Evolutionary conservation across 2,888 invertebrate genomes (phyloP).

Genomic region (Bursaphelenchus okinawaensis): DNA sequence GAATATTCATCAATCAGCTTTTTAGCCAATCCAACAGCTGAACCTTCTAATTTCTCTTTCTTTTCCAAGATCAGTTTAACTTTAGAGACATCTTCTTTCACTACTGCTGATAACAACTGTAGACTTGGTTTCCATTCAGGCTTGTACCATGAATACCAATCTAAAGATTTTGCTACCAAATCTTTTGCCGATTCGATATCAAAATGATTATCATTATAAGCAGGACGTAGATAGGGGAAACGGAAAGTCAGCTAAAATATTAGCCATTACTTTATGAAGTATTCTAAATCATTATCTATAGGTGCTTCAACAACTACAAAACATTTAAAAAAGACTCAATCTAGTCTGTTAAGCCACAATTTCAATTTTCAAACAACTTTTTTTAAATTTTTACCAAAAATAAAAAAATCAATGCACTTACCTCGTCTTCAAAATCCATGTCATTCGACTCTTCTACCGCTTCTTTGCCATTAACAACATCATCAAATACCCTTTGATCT

Average conservation of each 20-base stretch:
- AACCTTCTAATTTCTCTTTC: background rate
- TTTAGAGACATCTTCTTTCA: background rate
- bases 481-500: conserved; percentile 30
- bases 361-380: no score
- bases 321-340: background rate
- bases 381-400: background rate
- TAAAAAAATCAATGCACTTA: background rate
- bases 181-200: conserved; percentile 71
- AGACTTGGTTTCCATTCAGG: background rate
- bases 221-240: conserved; percentile 74
- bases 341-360: no score
- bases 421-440: conserved; percentile 30
- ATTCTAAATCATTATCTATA: background rate
- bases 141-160: conserved; percentile 39
- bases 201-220: conserved; percentile 82
- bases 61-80: background rate
- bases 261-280: background rate
- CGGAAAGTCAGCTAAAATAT: conserved; percentile 67
- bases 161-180: conserved; percentile 76
- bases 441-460: conserved; percentile 54
- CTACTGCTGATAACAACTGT: background rate
- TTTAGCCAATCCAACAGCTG: background rate
- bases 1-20: background rate
- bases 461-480: conserved; percentile 31
- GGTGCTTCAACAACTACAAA: background rate